Evolutionary conservation across 2,797 vertebrate genomes (phyloP), one percentile per base, ranked within the genome.

Genomic region (Emys orbicularis): DNA sequence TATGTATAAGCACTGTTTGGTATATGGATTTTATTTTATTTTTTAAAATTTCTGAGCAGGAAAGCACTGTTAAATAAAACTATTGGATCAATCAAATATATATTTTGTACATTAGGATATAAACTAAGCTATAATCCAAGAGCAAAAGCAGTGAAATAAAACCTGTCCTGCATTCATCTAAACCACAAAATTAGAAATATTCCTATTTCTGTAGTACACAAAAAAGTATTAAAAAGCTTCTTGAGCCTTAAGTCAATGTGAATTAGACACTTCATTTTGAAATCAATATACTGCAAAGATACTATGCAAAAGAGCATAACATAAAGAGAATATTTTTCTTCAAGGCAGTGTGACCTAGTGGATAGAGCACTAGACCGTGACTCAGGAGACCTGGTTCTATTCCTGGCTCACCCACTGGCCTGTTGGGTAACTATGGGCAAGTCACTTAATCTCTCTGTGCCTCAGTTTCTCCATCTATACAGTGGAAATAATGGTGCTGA

Each of bases 211-310:
- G 79, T 81, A 90, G 65, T 59, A 84, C 72, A 83, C 16, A 52
- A 87, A 95, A 83, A n/a, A 18, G 34, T 89, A 18, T 3, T 54
- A 54, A 54, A 54, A 54, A 74, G 61, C 31, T 95, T 86, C 68
- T 84, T 84, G 6, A 93, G 81, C 84, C 79, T 86, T 90, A 92
- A 93, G 53, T 37, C 77, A 65, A 15, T 87, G n/a, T 84, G 74
- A 57, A 31, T 90, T 37, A 37, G 18, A 68, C 34, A 37, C 16
- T 68, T 68, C 37, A 37, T n/a, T 68, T 68, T 34, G 19, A 68
- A 68, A 68, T 34, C 34, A 37, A 37, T 37, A n/a, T 68, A n/a
- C 57, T 57, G 5, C 25, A 29, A 57, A 29, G 25, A 12, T 57
- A 29, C 56, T 29, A 83, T 2, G 2, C 27, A 61, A 49, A 23